These are phyloP conservation scores for Macroramphosus scolopax DNA, from an alignment of 2,797 vertebrate genomes.

Conservation along the genomic window DNA sequence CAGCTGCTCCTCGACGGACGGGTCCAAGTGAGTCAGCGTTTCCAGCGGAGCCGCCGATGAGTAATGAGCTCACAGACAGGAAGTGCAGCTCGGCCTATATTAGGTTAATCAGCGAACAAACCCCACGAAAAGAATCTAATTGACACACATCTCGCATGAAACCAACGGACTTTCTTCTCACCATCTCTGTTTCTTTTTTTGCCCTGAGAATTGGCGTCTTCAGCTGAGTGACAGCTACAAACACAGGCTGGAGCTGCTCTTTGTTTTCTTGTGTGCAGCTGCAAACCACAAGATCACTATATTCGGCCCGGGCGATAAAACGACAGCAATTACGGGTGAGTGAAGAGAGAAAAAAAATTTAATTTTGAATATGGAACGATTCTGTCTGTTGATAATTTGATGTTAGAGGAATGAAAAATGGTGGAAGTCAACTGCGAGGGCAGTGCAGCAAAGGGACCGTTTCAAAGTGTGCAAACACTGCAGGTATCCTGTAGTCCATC, in stretches of 20 bases:
- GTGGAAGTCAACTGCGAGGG: no score
- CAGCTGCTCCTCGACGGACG: conserved; percentile 20
- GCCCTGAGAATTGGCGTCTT: conserved; percentile 42
- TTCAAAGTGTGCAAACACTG: no score
- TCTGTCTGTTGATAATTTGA: no score
- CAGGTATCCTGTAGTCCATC: no score
- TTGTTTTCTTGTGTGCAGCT: conserved; percentile 64
- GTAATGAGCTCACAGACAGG: neutral
- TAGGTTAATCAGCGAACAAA: conserved; percentile 28
- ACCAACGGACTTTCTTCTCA: conserved; percentile 13
- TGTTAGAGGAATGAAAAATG: no score
- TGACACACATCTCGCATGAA: conserved; percentile 11
- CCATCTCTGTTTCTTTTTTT: neutral
- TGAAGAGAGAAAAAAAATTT: no score
- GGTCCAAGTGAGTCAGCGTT: conserved; percentile 51
- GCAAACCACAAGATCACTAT: conserved; percentile 62
- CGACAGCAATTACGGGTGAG: no score
- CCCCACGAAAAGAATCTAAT: conserved; percentile 29
- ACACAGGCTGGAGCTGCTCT: conserved; percentile 43
- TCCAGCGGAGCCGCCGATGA: conserved; percentile 21
- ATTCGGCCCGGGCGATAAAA: conserved; percentile 10
- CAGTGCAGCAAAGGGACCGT: no score
- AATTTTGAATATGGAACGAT: no score
- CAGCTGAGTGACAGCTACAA: conserved; percentile 46
- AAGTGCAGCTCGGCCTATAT: neutral